Evolutionary conservation across 2,888 invertebrate genomes (phyloP).

Genomic region (Pheosia gnoma): DNA sequence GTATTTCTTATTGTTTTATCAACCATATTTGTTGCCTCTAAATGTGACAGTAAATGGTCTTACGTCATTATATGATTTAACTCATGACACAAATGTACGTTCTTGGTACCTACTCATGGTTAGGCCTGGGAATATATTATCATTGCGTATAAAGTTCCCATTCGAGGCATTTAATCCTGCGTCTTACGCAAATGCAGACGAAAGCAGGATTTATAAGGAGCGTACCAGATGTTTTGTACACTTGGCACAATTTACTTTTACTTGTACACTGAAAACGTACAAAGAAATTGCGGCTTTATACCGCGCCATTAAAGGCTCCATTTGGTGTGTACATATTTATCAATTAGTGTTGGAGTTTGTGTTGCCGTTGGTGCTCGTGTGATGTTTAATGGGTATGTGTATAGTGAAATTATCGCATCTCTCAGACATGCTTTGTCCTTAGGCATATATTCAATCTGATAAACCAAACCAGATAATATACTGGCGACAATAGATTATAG

Average conservation of each 20-base stretch:
- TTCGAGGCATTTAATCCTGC: constrained; percentile 37
- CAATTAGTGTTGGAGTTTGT: constrained; percentile 34
- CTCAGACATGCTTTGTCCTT: constrained; percentile 7
- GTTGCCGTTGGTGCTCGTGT: constrained; percentile 18
- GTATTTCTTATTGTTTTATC: too few relatives aligned
- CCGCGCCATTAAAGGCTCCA: constrained; percentile 3
- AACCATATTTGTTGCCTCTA: too few relatives aligned
- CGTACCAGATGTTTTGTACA: constrained; percentile 42
- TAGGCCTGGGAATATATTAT: constrained; percentile 23
- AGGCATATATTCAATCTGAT: not conserved
- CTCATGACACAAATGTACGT: not conserved
- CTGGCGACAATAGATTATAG: not conserved
- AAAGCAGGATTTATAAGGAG: constrained; percentile 41
- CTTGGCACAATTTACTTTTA: constrained; percentile 35
- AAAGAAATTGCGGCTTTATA: constrained; percentile 16
- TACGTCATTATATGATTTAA: too few relatives aligned
- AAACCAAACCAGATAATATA: not conserved
- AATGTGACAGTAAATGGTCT: too few relatives aligned
- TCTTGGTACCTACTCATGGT: not conserved
- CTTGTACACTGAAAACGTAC: not conserved
- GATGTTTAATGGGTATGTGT: constrained; percentile 21
- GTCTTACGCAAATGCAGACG: constrained; percentile 38
- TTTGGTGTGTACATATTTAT: constrained; percentile 12
- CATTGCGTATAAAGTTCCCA: constrained; percentile 19
- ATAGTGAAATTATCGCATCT: constrained; percentile 18